Percentiles rank a stretch among this genome's conserved stretches.
phyloP scores from a whole-genome alignment of 37 sponge, comb jelly and placozoan species.

The Amphimedon queenslandica region DNA sequence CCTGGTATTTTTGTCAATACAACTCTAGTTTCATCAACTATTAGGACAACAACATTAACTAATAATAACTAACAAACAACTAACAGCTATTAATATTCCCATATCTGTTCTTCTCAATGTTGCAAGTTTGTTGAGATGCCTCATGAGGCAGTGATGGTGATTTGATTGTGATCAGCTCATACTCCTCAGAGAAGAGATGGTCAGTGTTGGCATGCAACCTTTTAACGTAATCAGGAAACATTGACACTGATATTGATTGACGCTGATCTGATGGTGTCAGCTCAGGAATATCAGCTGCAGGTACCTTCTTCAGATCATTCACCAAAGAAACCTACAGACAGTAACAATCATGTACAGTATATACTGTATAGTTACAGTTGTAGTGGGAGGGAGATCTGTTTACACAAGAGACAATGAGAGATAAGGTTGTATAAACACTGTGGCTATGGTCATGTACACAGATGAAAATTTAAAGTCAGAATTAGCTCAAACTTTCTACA shows the following conservation, averaged over 20 bases:
- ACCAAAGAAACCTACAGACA: too few species aligned
- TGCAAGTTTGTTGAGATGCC: constrained; percentile 32
- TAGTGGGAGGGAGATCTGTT: too few species aligned
- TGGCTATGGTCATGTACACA: too few species aligned
- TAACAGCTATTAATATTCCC: constrained; percentile 80
- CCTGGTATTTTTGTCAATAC: constrained; percentile 24
- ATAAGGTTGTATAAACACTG: too few species aligned
- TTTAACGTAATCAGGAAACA: constrained; percentile 37
- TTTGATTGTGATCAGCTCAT: constrained; percentile 73
- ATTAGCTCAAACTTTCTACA: too few species aligned
- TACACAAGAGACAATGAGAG: too few species aligned
- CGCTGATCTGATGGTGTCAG: constrained; percentile 25
- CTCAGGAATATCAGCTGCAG: too few species aligned
- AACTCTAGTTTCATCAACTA: constrained; percentile 70
- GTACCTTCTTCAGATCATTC: too few species aligned
- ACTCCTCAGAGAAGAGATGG: constrained; percentile 76
- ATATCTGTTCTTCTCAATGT: constrained; percentile 76
- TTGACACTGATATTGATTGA: constrained; percentile 21
- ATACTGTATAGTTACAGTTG: too few species aligned
- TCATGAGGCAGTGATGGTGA: constrained; percentile 63
- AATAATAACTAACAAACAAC: constrained; percentile 1
- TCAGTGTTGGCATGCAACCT: constrained; percentile 59
- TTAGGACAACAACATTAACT: not conserved
- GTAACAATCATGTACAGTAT: too few species aligned
- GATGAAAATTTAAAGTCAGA: too few species aligned